Base-by-base conservation (phyloP, 2,113 vertebrate genomes). In the Loxodonta africana region DNA sequence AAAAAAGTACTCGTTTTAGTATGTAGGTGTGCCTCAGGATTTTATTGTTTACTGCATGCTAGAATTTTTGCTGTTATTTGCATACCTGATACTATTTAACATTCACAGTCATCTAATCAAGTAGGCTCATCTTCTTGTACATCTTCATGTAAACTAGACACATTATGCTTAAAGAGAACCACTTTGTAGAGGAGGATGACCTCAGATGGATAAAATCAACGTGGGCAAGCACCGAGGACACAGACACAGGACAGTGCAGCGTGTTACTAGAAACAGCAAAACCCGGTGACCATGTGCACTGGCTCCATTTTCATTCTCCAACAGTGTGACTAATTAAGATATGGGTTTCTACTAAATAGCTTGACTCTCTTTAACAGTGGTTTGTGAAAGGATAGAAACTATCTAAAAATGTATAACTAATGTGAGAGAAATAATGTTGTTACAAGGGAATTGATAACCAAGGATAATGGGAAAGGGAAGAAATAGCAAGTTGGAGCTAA, bases 401-500 rank as follows among this genome's bases (percentile, higher is more conserved):
- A 30, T 95, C 95, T 96, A 83, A 95, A 97, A 97, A 94, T 95
- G 92, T 41, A 97, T 84, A 95, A 94, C 82, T 33, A 90, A 90
- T 96, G 84, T 90, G 78, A 95, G 76, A 92, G 90, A 97, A 96
- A 95, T 97, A 80, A 90, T 91, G 83, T 86, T 80, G 95, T 97
- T 98, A 83, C 90, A 96, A 94, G 95, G 92, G 77, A 96, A 96
- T 92, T 91, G 96, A 97, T 97, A 95, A 95, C 93, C 48, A 65
- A 95, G 81, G 96, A 88, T 97, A 97, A 97, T 95, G 92, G 93
- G 67, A 97, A 97, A 96, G 83, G 83, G 92, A 97, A 97, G 96
- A 96, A 97, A 96, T 53, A 94, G 92, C 82, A 96, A 97, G 96
- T 95, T 95, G 94, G 95, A 97, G 90, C 97, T 97, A 98, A 97